A percentile compares a stretch with the other conserved stretches of the same genome.
Conservation (phyloP, 2,113 vertebrate species). For the Gavia stellata region DNA sequence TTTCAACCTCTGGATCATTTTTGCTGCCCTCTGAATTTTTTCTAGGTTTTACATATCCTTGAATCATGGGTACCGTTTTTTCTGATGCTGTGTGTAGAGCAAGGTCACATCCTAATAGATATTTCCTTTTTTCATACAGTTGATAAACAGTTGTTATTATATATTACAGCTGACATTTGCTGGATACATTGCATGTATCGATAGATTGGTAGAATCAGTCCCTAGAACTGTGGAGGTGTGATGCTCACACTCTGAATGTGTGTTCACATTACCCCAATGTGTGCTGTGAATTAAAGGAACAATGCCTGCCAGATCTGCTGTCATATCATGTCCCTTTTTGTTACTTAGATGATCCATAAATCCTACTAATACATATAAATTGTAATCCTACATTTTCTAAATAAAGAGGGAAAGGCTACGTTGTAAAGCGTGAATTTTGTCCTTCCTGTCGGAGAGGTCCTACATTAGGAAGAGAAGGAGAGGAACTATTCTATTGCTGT, state of each 20-base stretch:
- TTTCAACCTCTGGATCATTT: background rate
- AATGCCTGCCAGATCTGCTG: background rate
- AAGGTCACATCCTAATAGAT: background rate
- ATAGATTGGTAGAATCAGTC: background rate
- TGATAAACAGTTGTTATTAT: background rate
- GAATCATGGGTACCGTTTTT: background rate
- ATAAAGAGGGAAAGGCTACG: background rate
- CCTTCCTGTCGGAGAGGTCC: background rate
- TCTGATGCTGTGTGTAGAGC: background rate
- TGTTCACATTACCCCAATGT: background rate
- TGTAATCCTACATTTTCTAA: background rate
- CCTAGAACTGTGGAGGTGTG: background rate
- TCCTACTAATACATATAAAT: background rate
- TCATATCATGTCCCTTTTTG: background rate
- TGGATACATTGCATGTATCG: background rate
- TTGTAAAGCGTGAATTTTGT: background rate
- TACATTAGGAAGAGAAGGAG: background rate
- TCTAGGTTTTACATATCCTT: background rate
- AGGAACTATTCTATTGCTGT: background rate
- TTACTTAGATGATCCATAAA: background rate
- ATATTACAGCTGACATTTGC: background rate
- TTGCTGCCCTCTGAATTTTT: background rate
- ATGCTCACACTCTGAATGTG: background rate
- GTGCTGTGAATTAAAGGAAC: background rate
- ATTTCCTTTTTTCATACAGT: background rate